phyloP scores from a whole-genome alignment of 2,888 invertebrate species.

The Amblyteles armatorius region DNA sequence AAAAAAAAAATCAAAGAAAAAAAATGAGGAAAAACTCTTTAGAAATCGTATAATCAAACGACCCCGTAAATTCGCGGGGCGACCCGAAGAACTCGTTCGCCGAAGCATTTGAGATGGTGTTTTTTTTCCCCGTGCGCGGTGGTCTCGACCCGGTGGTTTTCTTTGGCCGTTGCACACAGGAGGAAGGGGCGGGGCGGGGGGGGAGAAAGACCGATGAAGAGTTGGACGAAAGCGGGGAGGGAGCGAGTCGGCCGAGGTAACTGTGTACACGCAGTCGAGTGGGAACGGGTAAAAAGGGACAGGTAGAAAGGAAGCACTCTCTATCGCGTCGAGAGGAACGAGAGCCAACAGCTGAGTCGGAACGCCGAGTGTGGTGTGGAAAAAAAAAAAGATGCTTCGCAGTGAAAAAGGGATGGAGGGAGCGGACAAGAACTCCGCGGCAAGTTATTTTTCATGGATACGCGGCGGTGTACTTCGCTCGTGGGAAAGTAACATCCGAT shows the following conservation, averaged over 20 bases:
- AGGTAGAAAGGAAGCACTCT: slow-evolving; percentile 39
- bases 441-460: slow-evolving; percentile 37
- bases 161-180: not conserved
- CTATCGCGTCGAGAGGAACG: slow-evolving; percentile 16
- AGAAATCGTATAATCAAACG: not conserved
- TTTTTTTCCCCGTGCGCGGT: not conserved
- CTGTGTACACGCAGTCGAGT: slow-evolving; percentile 21
- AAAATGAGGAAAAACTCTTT: not conserved
- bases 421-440: slow-evolving; percentile 6
- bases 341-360: slow-evolving; percentile 28
- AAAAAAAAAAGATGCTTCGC: slow-evolving; percentile 6
- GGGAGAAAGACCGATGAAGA: slow-evolving; percentile 26
- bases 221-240: slow-evolving; percentile 6
- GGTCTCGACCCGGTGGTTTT: slow-evolving; percentile 46
- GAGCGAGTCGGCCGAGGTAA: slow-evolving; percentile 26
- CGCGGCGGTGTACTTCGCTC: slow-evolving; percentile 13
- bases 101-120: slow-evolving; percentile 20
- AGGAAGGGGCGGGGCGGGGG: not conserved
- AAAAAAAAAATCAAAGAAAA: not conserved
- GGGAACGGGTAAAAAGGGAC: slow-evolving; percentile 36
- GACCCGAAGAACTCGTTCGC: slow-evolving; percentile 18
- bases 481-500: slow-evolving; percentile 57
- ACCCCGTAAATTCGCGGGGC: slow-evolving; percentile 4
- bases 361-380: not conserved
- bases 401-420: not conserved